These are phyloP conservation scores for Maniola hyperantus DNA, from an alignment of 2,888 invertebrate species.

Conservation along the genomic window DNA sequence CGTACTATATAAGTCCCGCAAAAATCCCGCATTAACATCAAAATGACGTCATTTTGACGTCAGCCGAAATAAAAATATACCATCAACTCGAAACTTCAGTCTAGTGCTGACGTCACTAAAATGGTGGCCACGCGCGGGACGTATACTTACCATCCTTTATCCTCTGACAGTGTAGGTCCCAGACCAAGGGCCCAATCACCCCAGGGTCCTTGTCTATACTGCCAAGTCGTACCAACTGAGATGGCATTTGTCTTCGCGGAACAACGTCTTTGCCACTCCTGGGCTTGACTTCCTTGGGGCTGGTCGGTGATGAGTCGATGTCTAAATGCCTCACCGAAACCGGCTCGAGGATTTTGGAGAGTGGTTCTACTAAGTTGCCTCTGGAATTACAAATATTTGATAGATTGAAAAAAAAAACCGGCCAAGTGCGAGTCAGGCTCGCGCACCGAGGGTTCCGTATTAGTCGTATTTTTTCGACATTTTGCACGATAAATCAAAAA, in stretches of 20 bases:
- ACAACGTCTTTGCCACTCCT: slow-evolving; percentile 55
- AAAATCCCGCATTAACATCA: too few relatives aligned
- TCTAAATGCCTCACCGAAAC: slow-evolving; percentile 89
- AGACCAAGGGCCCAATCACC: slow-evolving; percentile 91
- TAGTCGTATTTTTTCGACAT: too few relatives aligned
- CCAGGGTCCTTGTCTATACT: slow-evolving; percentile 92
- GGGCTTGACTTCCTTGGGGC: slow-evolving; percentile 49
- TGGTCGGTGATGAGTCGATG: slow-evolving; percentile 69
- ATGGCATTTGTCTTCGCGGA: slow-evolving; percentile 71
- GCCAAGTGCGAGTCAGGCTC: too few relatives aligned
- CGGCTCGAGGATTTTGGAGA: slow-evolving; percentile 90
- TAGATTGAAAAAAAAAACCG: too few relatives aligned
- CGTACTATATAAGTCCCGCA: too few relatives aligned
- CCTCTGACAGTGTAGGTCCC: slow-evolving; percentile 90
- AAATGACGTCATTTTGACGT: too few relatives aligned
- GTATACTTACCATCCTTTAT: slow-evolving; percentile 76
- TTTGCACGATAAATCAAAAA: too few relatives aligned
- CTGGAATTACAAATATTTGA: slow-evolving; percentile 62
- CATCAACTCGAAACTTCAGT: too few relatives aligned
- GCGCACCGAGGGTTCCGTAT: too few relatives aligned
- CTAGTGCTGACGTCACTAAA: too few relatives aligned
- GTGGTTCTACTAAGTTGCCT: slow-evolving; percentile 88
- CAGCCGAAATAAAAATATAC: too few relatives aligned
- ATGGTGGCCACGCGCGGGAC: too few relatives aligned
- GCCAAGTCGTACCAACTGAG: slow-evolving; percentile 84